Base-by-base conservation (phyloP, 2,113 vertebrate species). In the Tyrannus savana region DNA sequence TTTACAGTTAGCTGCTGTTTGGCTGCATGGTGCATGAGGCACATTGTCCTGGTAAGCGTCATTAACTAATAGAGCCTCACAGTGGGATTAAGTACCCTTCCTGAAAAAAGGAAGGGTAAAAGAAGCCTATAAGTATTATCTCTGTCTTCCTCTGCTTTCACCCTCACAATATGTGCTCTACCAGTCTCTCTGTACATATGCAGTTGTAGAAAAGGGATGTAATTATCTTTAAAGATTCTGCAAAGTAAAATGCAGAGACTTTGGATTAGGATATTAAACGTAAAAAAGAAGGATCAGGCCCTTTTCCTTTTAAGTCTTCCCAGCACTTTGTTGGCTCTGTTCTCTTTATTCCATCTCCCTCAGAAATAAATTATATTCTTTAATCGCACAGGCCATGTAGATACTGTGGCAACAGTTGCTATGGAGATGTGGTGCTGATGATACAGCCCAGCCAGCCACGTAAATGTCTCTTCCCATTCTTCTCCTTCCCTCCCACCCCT, bases 1-100 rank as follows among this genome's bases (percentile, higher is more conserved):
- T 99, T 99, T 99, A 98, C 99, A 99, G 99, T 99, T 99, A 99
- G 99, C 98, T 98, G 97, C 98, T 98, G 98, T 98, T 99, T 98
- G 95, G 98, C 98, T 99, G 99, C 99, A 99, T 99, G 99, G 98
- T 99, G 99, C 99, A 99, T 99, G 99, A 98, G 96, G 97, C 97
- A 97, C 97, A 95, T 97, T 98, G 96, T 98, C 97, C 98, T 98
- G 99, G 99, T 99, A 99, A 99, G 99, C 98, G 93, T 98, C 85
- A 97, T 98, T 97, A 97, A 98, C 98, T 98, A 95, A 97, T 88
- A 95, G 33, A 97, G 90, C 94, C 96, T 96, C 95, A 94, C 95
- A 96, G 94, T 95, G 95, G 96, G 97, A 97, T 94, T 64, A 84
- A 64, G 96, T 95, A 77, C 90, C 41, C 59, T 96, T 93, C 89